A percentile compares a stretch with the other conserved stretches of the same genome.
Conservation (phyloP, 2,113 vertebrate species). For the Semnornis frantzii region DNA sequence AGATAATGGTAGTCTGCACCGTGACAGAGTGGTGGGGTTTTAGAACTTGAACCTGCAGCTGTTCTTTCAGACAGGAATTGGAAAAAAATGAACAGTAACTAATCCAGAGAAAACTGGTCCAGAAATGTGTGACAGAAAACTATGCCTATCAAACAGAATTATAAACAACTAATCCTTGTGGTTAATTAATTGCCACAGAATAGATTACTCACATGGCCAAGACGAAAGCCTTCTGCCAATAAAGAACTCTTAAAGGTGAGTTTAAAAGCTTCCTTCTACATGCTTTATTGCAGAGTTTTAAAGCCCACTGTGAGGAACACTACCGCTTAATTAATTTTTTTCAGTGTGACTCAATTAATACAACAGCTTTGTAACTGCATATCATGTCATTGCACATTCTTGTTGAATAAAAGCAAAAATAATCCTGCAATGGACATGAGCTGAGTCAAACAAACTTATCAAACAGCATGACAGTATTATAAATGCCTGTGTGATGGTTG, state of each 20-base stretch:
- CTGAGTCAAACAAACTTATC: not conserved
- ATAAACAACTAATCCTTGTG: not conserved
- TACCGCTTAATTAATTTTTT: not conserved
- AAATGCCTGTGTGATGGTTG: not conserved
- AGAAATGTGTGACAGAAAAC: not conserved
- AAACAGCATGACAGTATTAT: not conserved
- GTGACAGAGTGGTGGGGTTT: not conserved
- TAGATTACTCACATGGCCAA: not conserved
- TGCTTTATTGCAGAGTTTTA: not conserved
- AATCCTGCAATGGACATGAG: not conserved
- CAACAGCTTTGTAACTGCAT: not conserved
- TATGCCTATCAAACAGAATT: not conserved
- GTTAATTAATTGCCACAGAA: not conserved
- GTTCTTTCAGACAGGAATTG: not conserved
- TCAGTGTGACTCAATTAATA: no score
- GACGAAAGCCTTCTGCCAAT: not conserved
- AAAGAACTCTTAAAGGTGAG: not conserved
- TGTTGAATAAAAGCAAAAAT: not conserved
- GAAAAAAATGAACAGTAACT: not conserved
- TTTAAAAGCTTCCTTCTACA: not conserved
- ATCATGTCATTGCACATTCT: not conserved
- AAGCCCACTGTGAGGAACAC: not conserved
- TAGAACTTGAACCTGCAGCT: not conserved
- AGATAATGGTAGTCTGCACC: not conserved
- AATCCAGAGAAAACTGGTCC: not conserved